phyloP scores from a whole-genome alignment of 1,140 invertebrate species.

The Arion vulgaris region DNA sequence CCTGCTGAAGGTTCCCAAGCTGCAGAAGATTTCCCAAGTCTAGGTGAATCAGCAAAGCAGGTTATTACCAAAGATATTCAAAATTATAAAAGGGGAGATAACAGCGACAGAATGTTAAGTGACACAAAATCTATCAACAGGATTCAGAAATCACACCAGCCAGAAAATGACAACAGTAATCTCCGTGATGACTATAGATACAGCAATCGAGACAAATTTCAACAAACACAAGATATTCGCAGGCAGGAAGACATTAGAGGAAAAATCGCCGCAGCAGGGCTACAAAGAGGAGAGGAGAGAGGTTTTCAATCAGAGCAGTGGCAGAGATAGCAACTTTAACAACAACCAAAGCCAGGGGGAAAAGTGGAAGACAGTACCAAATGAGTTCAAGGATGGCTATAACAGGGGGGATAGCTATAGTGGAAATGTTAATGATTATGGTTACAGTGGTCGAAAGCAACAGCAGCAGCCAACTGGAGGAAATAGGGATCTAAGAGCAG shows the following conservation, averaged over 20 bases:
- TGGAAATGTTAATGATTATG: not conserved
- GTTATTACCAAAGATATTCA: not conserved
- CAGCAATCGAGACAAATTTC: not conserved
- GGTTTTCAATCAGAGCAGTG: not conserved
- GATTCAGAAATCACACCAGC: not conserved
- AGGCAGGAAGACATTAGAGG: not conserved
- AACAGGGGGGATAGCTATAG: not conserved
- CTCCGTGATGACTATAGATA: no score
- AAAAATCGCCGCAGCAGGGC: not conserved
- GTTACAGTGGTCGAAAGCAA: conserved; percentile 10
- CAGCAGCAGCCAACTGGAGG: not conserved
- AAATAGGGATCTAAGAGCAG: not conserved
- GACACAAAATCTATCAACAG: not conserved
- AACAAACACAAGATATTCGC: conserved; percentile 12
- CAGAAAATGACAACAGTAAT: not conserved
- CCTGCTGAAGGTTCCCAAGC: not conserved
- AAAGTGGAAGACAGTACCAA: conserved; percentile 21
- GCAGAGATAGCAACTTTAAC: not conserved
- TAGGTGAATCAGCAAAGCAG: conserved; percentile 6
- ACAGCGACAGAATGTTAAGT: not conserved
- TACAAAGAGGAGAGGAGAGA: conserved; percentile 21
- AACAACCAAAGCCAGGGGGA: not conserved
- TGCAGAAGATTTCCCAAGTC: conserved; percentile 12
- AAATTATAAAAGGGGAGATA: not conserved
- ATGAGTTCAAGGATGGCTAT: not conserved